Evolutionary conservation across 2,888 invertebrate genomes (phyloP).

Genomic region (Oxytorus armatus): DNA sequence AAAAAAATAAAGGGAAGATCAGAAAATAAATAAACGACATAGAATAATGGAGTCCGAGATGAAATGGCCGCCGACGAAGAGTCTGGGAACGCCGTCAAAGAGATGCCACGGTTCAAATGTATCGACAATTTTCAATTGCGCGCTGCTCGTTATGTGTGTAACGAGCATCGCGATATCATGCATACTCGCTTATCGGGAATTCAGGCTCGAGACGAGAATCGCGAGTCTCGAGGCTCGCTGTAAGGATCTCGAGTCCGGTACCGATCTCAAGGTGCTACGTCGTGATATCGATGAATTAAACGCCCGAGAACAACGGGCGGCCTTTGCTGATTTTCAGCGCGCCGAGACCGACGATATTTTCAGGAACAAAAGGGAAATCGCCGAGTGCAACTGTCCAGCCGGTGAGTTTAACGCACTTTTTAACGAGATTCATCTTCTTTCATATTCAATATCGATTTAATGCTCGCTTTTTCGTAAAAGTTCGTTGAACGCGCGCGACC

Average conservation of each 20-base stretch:
- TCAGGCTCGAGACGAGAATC: conserved; percentile 79
- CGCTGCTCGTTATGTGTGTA: conserved; percentile 80
- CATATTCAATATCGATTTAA: neutral
- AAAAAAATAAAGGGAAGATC: neutral
- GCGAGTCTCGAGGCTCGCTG: conserved; percentile 76
- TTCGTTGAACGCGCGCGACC: too few species aligned
- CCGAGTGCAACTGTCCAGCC: conserved; percentile 83
- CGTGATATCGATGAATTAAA: conserved; percentile 74
- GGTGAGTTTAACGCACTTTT: conserved; percentile 73
- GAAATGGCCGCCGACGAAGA: conserved; percentile 72
- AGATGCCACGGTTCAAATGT: conserved; percentile 74
- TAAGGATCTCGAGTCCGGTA: conserved; percentile 68
- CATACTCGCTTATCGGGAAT: conserved; percentile 78
- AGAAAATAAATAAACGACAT: neutral
- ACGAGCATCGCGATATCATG: conserved; percentile 79
- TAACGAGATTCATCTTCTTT: too few species aligned
- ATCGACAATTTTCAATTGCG: conserved; percentile 74
- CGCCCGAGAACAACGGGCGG: conserved; percentile 62
- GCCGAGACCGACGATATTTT: conserved; percentile 70
- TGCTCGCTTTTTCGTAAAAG: too few species aligned
- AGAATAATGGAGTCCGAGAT: conserved; percentile 74
- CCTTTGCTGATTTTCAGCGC: conserved; percentile 33
- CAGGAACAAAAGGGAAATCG: conserved; percentile 79
- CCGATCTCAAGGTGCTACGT: conserved; percentile 72
- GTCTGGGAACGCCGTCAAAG: conserved; percentile 75